These are phyloP conservation scores for Herminia tarsipennalis DNA, from an alignment of 2,888 invertebrate genomes.

Conservation along the genomic window DNA sequence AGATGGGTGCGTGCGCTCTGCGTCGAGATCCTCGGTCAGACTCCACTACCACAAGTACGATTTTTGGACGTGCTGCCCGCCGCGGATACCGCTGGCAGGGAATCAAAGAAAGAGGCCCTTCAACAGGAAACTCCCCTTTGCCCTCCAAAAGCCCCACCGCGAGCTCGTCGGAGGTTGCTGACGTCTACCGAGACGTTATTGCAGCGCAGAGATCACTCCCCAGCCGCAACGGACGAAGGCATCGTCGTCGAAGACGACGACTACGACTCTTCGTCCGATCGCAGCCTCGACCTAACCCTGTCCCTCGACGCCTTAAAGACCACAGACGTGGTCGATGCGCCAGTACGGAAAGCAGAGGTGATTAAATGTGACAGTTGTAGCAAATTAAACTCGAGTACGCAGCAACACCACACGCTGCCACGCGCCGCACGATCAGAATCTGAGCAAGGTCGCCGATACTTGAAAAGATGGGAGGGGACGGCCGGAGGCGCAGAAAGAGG, in stretches of 20 bases:
- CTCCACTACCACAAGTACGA: conserved; percentile 89
- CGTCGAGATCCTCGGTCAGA: conserved; percentile 90
- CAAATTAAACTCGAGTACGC: conserved; percentile 66
- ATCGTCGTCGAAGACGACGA: conserved; percentile 84
- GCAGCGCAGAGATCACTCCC: conserved; percentile 75
- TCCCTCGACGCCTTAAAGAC: conserved; percentile 81
- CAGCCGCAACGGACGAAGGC: conserved; percentile 82
- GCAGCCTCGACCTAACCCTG: conserved; percentile 83
- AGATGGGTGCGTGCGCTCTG: conserved; percentile 91
- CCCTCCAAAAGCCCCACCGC: conserved; percentile 76
- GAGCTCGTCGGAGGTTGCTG: conserved; percentile 74
- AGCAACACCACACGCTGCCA: conserved; percentile 76
- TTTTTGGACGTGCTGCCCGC: conserved; percentile 89
- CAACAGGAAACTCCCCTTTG: conserved; percentile 67
- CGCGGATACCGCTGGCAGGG: conserved; percentile 78
- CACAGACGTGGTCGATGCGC: conserved; percentile 74
- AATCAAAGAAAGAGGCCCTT: conserved; percentile 70
- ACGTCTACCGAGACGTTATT: conserved; percentile 73
- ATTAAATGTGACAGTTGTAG: conserved; percentile 80
- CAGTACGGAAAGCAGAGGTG: conserved; percentile 73
- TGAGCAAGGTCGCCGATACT: conserved; percentile 75
- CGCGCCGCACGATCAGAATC: conserved; percentile 73
- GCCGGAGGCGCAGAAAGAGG: conserved; percentile 74
- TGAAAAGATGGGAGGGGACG: conserved; percentile 79
- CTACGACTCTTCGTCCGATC: conserved; percentile 84